Percentiles rank a stretch among this genome's conserved stretches.
Conservation (phyloP, 2,797 vertebrate genomes). For the Lerista edwardsae region DNA sequence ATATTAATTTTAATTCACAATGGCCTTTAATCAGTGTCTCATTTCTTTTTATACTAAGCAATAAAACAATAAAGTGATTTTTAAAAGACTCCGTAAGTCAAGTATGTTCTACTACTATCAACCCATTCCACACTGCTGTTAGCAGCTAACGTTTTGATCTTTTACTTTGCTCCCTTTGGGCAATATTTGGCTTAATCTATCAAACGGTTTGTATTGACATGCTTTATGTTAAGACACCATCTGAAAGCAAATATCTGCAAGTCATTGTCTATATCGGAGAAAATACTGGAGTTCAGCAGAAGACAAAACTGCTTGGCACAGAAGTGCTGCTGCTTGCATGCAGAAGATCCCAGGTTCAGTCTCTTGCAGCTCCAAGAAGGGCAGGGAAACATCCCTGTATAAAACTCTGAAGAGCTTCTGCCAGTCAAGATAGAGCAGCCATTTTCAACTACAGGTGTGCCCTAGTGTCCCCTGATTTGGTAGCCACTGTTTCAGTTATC, state of each 20-base stretch:
- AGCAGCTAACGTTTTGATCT: background rate
- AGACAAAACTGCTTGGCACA: no score
- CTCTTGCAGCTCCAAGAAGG: no score
- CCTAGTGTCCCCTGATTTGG: no score
- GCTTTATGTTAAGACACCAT: constrained; percentile 39
- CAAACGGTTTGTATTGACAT: constrained; percentile 47
- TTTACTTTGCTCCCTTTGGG: constrained; percentile 42
- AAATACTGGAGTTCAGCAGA: no score
- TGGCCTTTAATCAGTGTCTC: constrained; percentile 73
- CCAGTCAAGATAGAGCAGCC: no score
- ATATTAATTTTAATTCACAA: constrained; percentile 67
- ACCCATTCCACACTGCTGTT: constrained; percentile 49
- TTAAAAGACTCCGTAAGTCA: constrained; percentile 59
- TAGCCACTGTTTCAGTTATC: no score
- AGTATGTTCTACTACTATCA: constrained; percentile 42
- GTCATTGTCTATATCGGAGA: constrained; percentile 2
- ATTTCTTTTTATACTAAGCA: constrained; percentile 78
- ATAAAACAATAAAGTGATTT: constrained; percentile 75
- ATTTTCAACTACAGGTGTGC: no score
- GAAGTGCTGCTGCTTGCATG: no score
- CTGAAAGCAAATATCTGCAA: constrained; percentile 36
- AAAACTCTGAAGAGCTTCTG: no score
- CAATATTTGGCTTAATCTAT: constrained; percentile 23
- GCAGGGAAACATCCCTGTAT: no score
- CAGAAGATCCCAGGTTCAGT: no score